phyloP scores from a whole-genome alignment of 2,888 invertebrate genomes.

The Pterobdella sp. region DNA sequence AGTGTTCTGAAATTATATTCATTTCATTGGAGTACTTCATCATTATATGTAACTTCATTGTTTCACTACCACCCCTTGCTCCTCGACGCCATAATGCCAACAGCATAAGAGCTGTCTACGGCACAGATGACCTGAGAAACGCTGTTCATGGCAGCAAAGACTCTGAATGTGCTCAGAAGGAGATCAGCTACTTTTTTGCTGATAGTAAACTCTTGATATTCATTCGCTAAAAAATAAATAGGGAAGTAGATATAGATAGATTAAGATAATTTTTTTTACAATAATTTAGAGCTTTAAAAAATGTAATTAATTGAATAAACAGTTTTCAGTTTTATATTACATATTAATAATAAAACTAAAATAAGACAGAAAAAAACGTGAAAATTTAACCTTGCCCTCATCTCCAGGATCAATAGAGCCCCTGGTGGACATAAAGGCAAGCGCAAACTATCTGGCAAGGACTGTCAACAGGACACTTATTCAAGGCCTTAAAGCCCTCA shows the following conservation, averaged over 20 bases:
- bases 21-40: too few relatives aligned
- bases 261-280: too few relatives aligned
- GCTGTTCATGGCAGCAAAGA: constrained; percentile 72
- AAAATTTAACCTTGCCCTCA: neutral
- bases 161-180: constrained; percentile 62
- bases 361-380: neutral
- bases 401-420: constrained; percentile 68
- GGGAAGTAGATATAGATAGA: too few relatives aligned
- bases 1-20: too few relatives aligned
- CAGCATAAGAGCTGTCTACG: constrained; percentile 63
- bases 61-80: too few relatives aligned
- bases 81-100: neutral
- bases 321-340: neutral
- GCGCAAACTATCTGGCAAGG: constrained; percentile 64
- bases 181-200: constrained; percentile 82
- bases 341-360: neutral
- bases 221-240: too few relatives aligned
- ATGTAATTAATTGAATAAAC: neutral
- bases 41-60: too few relatives aligned
- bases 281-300: too few relatives aligned
- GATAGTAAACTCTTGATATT: constrained; percentile 57
- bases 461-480: constrained; percentile 62
- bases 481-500: constrained; percentile 58
- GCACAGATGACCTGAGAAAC: constrained; percentile 59
- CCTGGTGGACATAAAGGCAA: constrained; percentile 58